phyloP scores from a whole-genome alignment of 1,140 invertebrate species.

The Stratiolaelaps scimitus region DNA sequence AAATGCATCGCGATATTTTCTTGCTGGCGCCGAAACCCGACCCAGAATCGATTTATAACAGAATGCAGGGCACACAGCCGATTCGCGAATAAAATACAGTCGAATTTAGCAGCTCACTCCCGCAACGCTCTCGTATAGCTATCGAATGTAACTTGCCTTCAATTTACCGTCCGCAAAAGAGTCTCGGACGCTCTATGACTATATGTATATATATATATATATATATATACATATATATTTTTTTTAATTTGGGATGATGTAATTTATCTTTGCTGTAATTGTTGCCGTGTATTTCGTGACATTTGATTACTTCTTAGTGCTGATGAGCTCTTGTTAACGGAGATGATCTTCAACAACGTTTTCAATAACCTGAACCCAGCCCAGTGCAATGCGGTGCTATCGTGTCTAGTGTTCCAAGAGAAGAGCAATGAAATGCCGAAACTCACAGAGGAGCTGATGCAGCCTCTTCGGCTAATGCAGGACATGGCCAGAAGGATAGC shows the following conservation, averaged over 20 bases:
- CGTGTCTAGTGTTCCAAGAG: conserved; percentile 96
- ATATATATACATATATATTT: no score
- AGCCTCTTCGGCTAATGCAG: conserved; percentile 70
- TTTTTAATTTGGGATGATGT: no score
- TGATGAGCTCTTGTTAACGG: conserved; percentile 93
- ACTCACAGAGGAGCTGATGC: conserved; percentile 70
- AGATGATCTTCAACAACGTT: conserved; percentile 93
- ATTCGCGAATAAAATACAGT: no score
- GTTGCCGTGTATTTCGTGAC: conserved; percentile 1
- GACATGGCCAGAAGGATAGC: conserved; percentile 79
- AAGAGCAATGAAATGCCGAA: conserved; percentile 69
- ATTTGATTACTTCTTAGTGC: conserved; percentile 51
- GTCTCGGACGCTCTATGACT: neutral
- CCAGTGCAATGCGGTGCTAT: conserved; percentile 73
- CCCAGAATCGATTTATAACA: no score
- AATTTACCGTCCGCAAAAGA: no score
- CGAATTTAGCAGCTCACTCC: no score
- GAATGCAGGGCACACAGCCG: no score
- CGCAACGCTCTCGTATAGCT: no score
- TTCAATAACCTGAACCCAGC: conserved; percentile 72
- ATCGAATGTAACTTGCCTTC: no score
- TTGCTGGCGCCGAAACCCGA: no score
- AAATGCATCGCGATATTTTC: no score
- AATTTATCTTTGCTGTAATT: neutral
- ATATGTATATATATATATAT: neutral